Evolutionary conservation across 1,140 invertebrate species (phyloP), one percentile per base, ranked within the genome.

Genomic region (Bombus affinis): DNA sequence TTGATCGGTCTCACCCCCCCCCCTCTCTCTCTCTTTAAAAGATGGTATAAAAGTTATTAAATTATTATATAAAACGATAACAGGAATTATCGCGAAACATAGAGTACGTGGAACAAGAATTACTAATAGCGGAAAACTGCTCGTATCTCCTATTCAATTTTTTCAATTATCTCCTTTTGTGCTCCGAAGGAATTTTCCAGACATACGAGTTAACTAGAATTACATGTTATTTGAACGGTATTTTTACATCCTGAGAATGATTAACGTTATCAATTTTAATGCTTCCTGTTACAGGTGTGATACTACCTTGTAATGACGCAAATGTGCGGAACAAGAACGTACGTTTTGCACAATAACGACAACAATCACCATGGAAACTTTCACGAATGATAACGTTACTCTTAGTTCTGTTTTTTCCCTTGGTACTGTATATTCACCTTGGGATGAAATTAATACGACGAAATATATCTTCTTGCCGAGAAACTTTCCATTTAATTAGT

Each of bases 1-100:
- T 47, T 5, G 44, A 47, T 18, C 44, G 0, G 44, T 44, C 13
- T 44, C 44, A 0, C 44, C 0, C 0, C 0, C 0, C 0, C 8
- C 44, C 5, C 44, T 44, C 44, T 44, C 15, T 47, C 13, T 1
- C 15, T 6, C 15, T 18, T 47, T 47, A 47, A 47, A 47, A 18
- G 15, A 47, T 18, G 47, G 5, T 37, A 35, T 68, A 32, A 35
- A 37, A 68, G 35, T 37, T 0, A 22, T 10, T 3, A 22, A 9
- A 15, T 66, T 13, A 37, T 39, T 9, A 12, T 39, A 2, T 28
- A 1, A 70, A 4, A 3, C 35, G 37, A 35, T 37, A 18, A 22
- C 25, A 39, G 18, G 8, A 37, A 22, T 32, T 35, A 68, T 68
- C 10, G 15, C 0, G n/a, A 37, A 15, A 9, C 3, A 35, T 18